phyloP scores from a whole-genome alignment of 1,140 invertebrate species.

The Brachionus koreanus region DNA sequence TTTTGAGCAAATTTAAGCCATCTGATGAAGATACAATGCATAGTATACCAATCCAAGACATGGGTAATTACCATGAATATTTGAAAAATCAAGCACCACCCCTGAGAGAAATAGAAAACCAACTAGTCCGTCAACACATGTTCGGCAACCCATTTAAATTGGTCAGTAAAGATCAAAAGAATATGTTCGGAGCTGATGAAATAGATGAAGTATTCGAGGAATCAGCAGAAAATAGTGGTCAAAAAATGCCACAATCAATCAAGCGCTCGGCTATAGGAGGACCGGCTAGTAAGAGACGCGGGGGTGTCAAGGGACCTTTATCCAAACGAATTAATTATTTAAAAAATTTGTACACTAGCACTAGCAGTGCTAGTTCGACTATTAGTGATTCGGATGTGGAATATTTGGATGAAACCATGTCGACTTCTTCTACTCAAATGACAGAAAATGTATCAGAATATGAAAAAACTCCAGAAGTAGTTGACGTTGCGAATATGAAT shows the following conservation, averaged over 20 bases:
- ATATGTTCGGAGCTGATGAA: constrained; percentile 31
- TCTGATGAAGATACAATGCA: constrained; percentile 72
- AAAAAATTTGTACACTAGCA: constrained; percentile 26
- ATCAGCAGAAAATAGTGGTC: constrained; percentile 6
- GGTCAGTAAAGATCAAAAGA: constrained; percentile 41
- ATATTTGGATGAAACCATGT: constrained; percentile 19
- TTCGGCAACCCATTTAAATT: constrained; percentile 99
- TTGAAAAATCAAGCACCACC: constrained; percentile 85
- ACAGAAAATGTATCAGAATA: not conserved
- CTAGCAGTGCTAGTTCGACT: constrained; percentile 28
- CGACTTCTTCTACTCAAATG: not conserved
- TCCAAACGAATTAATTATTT: constrained; percentile 42
- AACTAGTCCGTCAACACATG: constrained; percentile 92
- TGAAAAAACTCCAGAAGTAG: not conserved
- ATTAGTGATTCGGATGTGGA: constrained; percentile 34
- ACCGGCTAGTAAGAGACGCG: constrained; percentile 29
- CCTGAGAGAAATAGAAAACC: constrained; percentile 85
- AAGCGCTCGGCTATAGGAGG: constrained; percentile 22
- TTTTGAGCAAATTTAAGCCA: constrained; percentile 69
- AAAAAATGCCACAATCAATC: not conserved
- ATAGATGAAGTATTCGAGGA: constrained; percentile 43
- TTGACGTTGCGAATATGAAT: constrained; percentile 11
- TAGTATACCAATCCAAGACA: constrained; percentile 88
- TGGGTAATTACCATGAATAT: constrained; percentile 99
- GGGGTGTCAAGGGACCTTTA: constrained; percentile 27